These are phyloP conservation scores for Polyploca ridens DNA, from an alignment of 2,888 invertebrate genomes.

Conservation along the genomic window DNA sequence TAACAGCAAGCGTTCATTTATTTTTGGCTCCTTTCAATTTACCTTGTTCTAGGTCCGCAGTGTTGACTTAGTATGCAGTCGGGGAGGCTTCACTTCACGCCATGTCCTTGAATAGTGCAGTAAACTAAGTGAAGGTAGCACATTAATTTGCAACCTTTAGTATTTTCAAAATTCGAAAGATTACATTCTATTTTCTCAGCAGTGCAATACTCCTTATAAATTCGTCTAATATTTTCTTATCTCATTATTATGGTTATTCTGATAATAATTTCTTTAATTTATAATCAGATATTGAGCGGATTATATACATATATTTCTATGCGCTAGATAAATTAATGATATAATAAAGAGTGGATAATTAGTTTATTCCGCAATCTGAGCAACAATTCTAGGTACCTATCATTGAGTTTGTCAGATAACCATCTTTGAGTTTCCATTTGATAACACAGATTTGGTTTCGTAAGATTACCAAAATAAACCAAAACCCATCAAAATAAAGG, in stretches of 20 bases:
- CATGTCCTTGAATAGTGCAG: conserved; percentile 3
- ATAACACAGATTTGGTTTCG: too few relatives aligned
- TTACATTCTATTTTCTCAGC: background rate
- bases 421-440: too few relatives aligned
- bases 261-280: background rate
- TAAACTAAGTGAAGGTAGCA: too few relatives aligned
- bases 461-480: too few relatives aligned
- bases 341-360: conserved; percentile 35
- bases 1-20: background rate
- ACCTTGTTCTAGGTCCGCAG: background rate
- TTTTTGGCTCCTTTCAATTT: conserved; percentile 5
- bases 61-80: background rate
- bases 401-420: background rate
- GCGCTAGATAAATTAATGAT: conserved; percentile 14
- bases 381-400: background rate
- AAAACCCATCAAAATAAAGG: too few relatives aligned
- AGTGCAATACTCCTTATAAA: too few relatives aligned
- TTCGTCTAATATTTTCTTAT: too few relatives aligned
- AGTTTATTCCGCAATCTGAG: conserved; percentile 7
- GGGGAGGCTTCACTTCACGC: background rate
- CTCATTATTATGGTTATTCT: background rate
- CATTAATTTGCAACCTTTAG: too few relatives aligned
- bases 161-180: background rate
- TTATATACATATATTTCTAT: conserved; percentile 16
- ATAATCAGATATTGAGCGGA: background rate